Evolutionary conservation across 2,888 invertebrate genomes (phyloP).

Genomic region (Drosophila fulvimacula): DNA sequence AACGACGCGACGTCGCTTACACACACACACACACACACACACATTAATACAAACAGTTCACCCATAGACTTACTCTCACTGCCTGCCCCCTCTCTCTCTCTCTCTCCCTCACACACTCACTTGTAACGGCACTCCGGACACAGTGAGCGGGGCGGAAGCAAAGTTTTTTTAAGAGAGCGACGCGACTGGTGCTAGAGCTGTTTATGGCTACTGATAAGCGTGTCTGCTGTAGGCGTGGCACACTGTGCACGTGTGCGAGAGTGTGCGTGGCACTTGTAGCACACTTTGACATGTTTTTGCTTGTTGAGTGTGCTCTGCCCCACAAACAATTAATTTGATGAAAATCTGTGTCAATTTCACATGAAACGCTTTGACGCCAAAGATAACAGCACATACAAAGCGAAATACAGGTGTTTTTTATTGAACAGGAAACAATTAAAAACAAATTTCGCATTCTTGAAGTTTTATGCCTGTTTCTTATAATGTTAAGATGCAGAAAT

Average conservation of each 20-base stretch:
- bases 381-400: conserved; percentile 11
- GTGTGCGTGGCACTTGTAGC: conserved; percentile 58
- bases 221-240: conserved; percentile 17
- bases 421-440: not conserved
- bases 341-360: conserved; percentile 70
- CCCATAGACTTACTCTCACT: conserved; percentile 1
- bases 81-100: not conserved
- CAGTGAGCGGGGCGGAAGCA: conserved; percentile 64
- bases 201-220: conserved; percentile 74
- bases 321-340: conserved; percentile 75
- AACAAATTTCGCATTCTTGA: not conserved
- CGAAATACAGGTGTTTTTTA: not conserved
- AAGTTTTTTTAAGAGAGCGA: conserved; percentile 36
- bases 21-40: conserved; percentile 13
- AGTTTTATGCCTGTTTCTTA: too few species aligned
- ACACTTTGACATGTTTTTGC: conserved; percentile 74
- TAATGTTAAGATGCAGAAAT: too few species aligned
- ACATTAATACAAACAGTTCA: not conserved
- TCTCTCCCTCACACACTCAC: not conserved
- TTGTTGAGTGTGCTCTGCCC: conserved; percentile 60
- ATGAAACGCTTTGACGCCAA: conserved; percentile 38
- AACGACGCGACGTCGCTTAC: conserved; percentile 27
- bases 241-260: conserved; percentile 15
- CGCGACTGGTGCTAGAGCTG: conserved; percentile 52
- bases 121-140: conserved; percentile 10